Conservation (phyloP, 2,113 vertebrate species). For the Cololabis saira region DNA sequence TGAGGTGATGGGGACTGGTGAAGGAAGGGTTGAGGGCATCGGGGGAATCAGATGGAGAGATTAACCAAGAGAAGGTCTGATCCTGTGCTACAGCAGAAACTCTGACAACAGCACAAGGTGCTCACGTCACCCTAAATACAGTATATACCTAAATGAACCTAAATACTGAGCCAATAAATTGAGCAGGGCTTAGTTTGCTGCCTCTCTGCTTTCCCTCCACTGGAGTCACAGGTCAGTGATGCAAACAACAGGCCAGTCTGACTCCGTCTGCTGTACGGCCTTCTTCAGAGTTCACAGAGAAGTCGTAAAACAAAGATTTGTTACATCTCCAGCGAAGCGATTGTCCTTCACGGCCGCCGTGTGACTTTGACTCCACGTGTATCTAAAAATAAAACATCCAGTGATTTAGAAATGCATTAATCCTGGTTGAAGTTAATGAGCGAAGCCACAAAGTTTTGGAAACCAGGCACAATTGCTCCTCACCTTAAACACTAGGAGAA, state of each 20-base stretch:
- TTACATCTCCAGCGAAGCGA: not conserved
- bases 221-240: not conserved
- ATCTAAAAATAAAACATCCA: not conserved
- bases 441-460: slow-evolving; percentile 13
- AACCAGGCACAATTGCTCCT: slow-evolving; percentile 22
- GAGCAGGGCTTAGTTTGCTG: not conserved
- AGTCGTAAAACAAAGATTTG: not conserved
- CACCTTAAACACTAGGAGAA: slow-evolving; percentile 13
- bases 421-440: too few relatives aligned
- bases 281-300: not conserved
- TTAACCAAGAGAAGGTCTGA: not conserved
- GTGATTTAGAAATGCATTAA: not conserved
- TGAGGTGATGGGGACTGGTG: not conserved
- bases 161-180: too few relatives aligned
- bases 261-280: not conserved
- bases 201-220: not conserved
- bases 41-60: not conserved
- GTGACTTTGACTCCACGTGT: not conserved
- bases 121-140: not conserved
- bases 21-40: slow-evolving; percentile 7
- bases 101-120: not conserved
- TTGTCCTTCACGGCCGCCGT: not conserved
- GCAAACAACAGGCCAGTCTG: not conserved
- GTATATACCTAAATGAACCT: too few relatives aligned
- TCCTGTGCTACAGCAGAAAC: not conserved